Evolutionary conservation across 2,888 invertebrate species (phyloP), one percentile per base, ranked within the genome.

Genomic region (Digitonthophagus gazella): DNA sequence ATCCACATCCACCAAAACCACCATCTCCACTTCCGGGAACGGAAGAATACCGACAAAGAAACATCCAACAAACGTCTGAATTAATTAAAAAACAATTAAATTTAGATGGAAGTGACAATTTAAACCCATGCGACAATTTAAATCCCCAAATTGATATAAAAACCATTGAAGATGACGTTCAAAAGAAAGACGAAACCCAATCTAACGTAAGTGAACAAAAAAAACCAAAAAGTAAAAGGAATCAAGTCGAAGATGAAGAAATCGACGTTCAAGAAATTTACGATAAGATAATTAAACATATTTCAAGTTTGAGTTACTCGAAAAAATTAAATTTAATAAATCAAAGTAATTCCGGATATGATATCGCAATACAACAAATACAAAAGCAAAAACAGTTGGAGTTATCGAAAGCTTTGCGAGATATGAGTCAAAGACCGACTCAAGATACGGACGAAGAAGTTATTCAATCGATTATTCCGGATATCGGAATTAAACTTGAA

Each of bases 401-500:
- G 73, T 74, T 82, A 65, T 81, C 82, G 1, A 76, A 79, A 69
- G 80, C 80, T 11, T 72, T 83, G 28, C 73, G 83, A 22, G 78
- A 80, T 72, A 79, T 82, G 75, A 79, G 79, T 69, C 76, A 75
- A 57, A 71, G 71, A 61, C 72, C 72, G 28, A 70, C 71, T 18
- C 70, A 75, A 72, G 73, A 69, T 20, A 70, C 73, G 15, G 76
- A 78, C 67, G 77, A 73, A 58, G 76, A 80, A 67, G 73, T 77
- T 65, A 78, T 80, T 58, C 79, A 80, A 74, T 76, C 80, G 0
- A 80, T 83, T 56, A 80, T 81, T 66, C 81, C 83, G 6, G 82
- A 83, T 74, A 78, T 82, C 68, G 81, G 79, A 15, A 79, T 82
- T 58, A 78, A 80, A 75, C 75, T 83, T 67, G 80, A 82, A 72